phyloP scores from a whole-genome alignment of 2,888 invertebrate species.

The Eupithecia subumbrata region DNA sequence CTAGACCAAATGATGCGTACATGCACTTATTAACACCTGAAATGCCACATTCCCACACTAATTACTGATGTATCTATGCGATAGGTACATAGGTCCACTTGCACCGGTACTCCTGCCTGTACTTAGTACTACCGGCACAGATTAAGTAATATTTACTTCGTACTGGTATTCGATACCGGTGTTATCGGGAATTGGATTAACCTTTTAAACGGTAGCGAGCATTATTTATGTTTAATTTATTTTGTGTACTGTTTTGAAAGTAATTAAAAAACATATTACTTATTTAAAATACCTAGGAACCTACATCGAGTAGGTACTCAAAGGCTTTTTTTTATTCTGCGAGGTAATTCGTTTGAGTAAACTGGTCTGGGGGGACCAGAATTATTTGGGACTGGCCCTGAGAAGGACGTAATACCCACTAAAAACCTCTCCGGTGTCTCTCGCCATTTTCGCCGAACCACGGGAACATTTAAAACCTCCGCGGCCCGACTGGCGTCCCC shows the following conservation, averaged over 20 bases:
- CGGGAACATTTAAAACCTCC: too few species aligned
- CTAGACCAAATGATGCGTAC: slow-evolving; percentile 30
- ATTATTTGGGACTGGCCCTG: too few species aligned
- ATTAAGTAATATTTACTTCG: background rate
- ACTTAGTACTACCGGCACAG: slow-evolving; percentile 1
- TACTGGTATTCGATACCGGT: background rate
- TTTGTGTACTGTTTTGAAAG: background rate
- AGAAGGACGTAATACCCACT: too few species aligned
- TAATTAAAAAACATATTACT: too few species aligned
- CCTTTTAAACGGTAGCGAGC: background rate
- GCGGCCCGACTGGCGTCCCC: too few species aligned
- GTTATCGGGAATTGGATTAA: background rate
- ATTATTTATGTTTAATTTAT: background rate
- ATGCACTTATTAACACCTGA: slow-evolving; percentile 53
- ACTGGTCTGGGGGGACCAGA: too few species aligned
- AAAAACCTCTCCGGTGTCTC: too few species aligned
- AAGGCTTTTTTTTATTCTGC: too few species aligned
- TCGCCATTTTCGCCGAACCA: too few species aligned
- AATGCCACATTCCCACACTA: slow-evolving; percentile 57
- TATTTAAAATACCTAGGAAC: too few species aligned
- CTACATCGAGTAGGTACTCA: too few species aligned
- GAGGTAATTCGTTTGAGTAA: too few species aligned
- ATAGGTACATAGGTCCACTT: slow-evolving; percentile 29
- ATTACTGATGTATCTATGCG: slow-evolving; percentile 29
- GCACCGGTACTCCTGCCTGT: slow-evolving; percentile 25